Percentiles rank a stretch among this genome's conserved stretches.
These are phyloP conservation scores for Dasyprocta punctata DNA, from an alignment of 2,113 vertebrate species.

Conservation along the genomic window DNA sequence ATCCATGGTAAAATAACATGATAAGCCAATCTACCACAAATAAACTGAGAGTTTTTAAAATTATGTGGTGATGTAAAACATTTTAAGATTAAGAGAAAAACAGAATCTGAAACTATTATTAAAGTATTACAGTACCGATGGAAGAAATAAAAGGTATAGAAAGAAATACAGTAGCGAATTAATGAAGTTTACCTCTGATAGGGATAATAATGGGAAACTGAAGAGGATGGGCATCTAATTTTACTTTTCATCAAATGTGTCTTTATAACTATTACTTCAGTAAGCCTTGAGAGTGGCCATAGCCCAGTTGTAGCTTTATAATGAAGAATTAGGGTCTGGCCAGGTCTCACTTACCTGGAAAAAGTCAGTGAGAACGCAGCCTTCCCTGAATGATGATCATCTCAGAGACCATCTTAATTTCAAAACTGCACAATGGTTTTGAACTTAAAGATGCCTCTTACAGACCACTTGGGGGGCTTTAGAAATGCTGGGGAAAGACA, in stretches of 20 bases:
- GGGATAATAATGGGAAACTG: neutral
- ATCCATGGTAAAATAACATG: neutral
- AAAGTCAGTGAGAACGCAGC: neutral
- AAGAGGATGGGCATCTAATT: neutral
- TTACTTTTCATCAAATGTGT: neutral
- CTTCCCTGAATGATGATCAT: neutral
- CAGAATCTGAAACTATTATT: neutral
- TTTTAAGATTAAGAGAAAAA: neutral
- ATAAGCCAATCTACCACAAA: neutral
- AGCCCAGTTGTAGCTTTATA: neutral
- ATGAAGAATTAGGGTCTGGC: neutral
- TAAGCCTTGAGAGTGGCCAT: neutral
- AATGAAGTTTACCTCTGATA: neutral
- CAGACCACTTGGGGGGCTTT: neutral
- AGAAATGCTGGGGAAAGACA: neutral
- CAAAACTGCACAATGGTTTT: neutral
- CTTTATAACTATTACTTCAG: neutral
- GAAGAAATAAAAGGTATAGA: neutral
- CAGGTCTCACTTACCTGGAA: neutral
- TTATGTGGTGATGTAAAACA: neutral
- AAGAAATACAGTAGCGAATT: neutral
- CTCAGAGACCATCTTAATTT: neutral
- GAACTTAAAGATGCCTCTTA: neutral
- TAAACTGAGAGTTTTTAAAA: neutral
- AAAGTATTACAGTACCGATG: neutral